A percentile compares a stretch with the other conserved stretches of the same genome.
Conservation (phyloP, 2,797 vertebrate species). For the Pelochelys cantorii region DNA sequence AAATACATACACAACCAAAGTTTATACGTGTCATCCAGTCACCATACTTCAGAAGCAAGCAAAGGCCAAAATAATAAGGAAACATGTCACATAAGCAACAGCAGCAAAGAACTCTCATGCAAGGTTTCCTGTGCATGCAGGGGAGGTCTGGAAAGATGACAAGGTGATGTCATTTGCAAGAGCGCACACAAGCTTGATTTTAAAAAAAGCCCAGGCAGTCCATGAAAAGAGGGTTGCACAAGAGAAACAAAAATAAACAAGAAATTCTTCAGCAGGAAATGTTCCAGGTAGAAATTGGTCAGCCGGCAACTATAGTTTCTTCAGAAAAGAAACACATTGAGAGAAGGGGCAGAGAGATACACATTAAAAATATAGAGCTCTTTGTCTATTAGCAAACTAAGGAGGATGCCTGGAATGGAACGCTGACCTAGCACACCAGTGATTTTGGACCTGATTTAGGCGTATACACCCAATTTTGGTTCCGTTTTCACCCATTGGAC, state of each 20-base stretch:
- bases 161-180: background rate
- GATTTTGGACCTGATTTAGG: background rate
- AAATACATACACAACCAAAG: background rate
- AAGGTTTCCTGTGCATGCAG: background rate
- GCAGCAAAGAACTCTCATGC: background rate
- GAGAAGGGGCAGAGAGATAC: background rate
- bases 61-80: background rate
- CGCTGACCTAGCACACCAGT: background rate
- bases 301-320: background rate
- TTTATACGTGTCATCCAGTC: background rate
- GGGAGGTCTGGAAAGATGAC: background rate
- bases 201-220: background rate
- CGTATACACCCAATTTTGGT: background rate
- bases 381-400: background rate
- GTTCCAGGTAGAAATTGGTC: background rate
- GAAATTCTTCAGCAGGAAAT: background rate
- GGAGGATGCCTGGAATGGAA: background rate
- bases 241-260: background rate
- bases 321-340: background rate
- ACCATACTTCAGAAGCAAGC: background rate
- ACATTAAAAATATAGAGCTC: background rate
- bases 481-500: background rate
- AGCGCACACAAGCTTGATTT: background rate
- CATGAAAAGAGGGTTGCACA: background rate
- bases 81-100: background rate